Evolutionary conservation across 2,797 vertebrate genomes (phyloP), one percentile per base, ranked within the genome.

Genomic region (Vireo griseus): DNA sequence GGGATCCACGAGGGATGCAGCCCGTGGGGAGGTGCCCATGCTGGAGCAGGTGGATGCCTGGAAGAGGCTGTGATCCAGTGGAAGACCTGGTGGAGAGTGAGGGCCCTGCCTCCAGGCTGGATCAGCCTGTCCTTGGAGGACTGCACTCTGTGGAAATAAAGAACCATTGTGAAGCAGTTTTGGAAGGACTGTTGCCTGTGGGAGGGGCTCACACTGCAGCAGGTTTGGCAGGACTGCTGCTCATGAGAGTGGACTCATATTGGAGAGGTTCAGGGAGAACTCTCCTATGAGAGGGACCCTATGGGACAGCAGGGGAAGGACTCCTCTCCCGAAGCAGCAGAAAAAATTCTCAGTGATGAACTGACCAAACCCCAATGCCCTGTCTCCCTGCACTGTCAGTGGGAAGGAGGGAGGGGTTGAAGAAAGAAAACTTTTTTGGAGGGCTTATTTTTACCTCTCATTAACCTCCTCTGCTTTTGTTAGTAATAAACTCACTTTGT

Each of bases 241-340:
- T 54, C 9, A 0, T n/a, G 52, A 54, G 52, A 33, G 1, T n/a
- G 52, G 52, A n/a, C 6, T 13, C n/a, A 22, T 6, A 1, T 20
- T 10, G 20, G 52, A n/a, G 31, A 55, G 22, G 52, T 55, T 55
- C 20, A 22, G 5, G 1, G 52, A 55, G 52, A 55, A 10, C 20
- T n/a, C 20, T 55, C 52, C 52, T 4, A 1, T 55, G 52, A n/a
- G n/a, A 55, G n/a, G 20, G 52, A 55, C 20, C 20, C 9, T 20
- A 22, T 2, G 2, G 52, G 2, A 20, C 21, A 31, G 9, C 52
- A 55, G 20, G 52, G 31, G 13, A 21, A n/a, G 13, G n/a, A 22
- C 21, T 55, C 6, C 20, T 55, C n/a, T 33, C 13, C 54, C 6
- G 1, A 20, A 55, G 20, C 21, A 55, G n/a, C 1, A 3, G n/a